Evolutionary conservation across 2,888 invertebrate genomes (phyloP).

Genomic region (Dyspetes luteomarginatus): DNA sequence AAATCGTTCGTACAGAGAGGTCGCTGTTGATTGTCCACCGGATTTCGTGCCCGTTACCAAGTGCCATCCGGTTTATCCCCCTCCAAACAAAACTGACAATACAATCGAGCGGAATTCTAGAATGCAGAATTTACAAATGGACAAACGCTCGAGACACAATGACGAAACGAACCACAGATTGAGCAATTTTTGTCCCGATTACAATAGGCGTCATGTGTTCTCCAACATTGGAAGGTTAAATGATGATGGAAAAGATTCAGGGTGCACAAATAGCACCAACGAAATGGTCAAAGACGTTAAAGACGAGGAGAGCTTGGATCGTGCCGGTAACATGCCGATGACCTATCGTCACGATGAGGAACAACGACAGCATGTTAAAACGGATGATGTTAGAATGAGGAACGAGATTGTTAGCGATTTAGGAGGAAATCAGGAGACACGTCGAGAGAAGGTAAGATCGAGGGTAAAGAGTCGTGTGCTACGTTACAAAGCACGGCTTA

Average conservation of each 20-base stretch:
- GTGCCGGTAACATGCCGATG: not conserved
- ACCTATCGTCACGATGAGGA: not conserved
- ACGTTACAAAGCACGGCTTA: conserved; percentile 47
- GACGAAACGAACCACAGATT: not conserved
- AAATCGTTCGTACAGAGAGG: conserved; percentile 78
- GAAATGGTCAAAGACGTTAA: not conserved
- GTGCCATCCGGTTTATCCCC: conserved; percentile 81
- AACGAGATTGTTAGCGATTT: conserved; percentile 52
- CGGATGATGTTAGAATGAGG: conserved; percentile 49
- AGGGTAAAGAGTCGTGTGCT: conserved; percentile 78
- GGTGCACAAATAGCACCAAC: not conserved
- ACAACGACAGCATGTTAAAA: conserved; percentile 21
- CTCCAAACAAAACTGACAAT: conserved; percentile 74
- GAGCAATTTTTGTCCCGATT: not conserved
- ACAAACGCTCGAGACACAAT: not conserved
- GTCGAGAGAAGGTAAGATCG: conserved; percentile 81
- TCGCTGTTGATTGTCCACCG: conserved; percentile 81
- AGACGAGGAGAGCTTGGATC: not conserved
- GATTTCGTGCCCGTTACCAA: conserved; percentile 81
- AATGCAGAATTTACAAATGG: not conserved
- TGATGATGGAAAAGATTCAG: not conserved
- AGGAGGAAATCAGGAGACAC: conserved; percentile 55
- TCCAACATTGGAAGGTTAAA: not conserved
- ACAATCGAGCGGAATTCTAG: conserved; percentile 40
- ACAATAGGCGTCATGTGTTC: not conserved